phyloP scores from a whole-genome alignment of 2,797 vertebrate species.

The Todus mexicanus region DNA sequence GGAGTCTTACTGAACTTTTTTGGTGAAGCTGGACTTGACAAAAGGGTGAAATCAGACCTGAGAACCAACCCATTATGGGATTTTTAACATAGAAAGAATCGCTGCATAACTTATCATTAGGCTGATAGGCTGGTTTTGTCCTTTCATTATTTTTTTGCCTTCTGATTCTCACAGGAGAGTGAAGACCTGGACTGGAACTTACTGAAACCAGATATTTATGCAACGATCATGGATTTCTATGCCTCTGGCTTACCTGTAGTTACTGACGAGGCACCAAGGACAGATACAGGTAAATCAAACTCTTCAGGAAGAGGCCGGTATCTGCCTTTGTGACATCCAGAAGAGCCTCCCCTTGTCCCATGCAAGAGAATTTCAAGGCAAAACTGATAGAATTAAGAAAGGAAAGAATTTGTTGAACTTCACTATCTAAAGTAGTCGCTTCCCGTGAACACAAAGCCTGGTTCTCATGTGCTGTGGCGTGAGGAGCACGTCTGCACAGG shows the following conservation, averaged over 20 bases:
- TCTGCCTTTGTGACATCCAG: not conserved
- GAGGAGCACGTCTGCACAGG: not conserved
- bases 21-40: not conserved
- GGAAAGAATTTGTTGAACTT: too few species aligned
- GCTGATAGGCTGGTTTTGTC: not conserved
- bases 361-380: not conserved
- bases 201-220: constrained; percentile 94
- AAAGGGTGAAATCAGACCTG: not conserved
- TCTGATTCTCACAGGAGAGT: constrained; percentile 62
- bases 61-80: not conserved
- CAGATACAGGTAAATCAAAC: constrained; percentile 83
- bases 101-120: not conserved
- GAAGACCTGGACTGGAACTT: constrained; percentile 81
- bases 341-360: not conserved
- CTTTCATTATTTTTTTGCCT: not conserved
- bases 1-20: not conserved
- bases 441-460: too few species aligned
- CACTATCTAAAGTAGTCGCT: too few species aligned
- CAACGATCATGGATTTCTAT: constrained; percentile 97
- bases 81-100: not conserved
- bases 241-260: constrained; percentile 92
- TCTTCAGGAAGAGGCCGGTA: not conserved
- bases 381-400: not conserved
- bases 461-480: not conserved
- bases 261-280: constrained; percentile 83